A percentile compares a stretch with the other conserved stretches of the same genome.
Evolutionary conservation across 2,797 vertebrate species (phyloP).

Genomic region (Manis javanica): DNA sequence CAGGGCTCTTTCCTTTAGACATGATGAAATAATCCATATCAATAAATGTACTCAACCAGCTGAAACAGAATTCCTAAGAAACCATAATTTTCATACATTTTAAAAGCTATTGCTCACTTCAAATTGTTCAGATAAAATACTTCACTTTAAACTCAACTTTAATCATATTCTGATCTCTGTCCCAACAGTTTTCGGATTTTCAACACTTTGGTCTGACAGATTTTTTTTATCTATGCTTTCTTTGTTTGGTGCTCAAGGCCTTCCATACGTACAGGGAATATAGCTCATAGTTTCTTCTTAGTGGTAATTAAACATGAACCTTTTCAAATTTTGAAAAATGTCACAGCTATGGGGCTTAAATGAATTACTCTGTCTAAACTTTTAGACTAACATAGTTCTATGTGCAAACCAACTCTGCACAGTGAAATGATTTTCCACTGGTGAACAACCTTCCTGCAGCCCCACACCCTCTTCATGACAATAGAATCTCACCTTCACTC

Average conservation of each 20-base stretch:
- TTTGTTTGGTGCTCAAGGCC: background rate
- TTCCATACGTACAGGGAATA: background rate
- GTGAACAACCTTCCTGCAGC: background rate
- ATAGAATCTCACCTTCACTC: background rate
- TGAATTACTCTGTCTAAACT: background rate
- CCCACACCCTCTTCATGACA: background rate
- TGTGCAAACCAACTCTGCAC: background rate
- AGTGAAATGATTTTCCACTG: background rate
- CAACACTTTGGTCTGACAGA: background rate
- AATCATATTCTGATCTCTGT: background rate
- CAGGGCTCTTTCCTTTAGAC: constrained; percentile 25
- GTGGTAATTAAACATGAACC: background rate
- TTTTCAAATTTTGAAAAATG: background rate
- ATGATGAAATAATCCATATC: constrained; percentile 24
- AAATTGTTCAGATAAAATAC: background rate
- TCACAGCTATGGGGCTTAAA: background rate
- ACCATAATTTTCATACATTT: constrained; percentile 17
- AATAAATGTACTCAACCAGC: constrained; percentile 39
- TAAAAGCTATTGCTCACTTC: background rate
- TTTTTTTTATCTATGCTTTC: background rate
- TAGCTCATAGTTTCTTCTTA: background rate
- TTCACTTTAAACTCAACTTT: constrained; percentile 13
- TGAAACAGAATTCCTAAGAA: constrained; percentile 38
- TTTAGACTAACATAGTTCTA: background rate
- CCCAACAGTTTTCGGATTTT: background rate